Percentiles rank a stretch among this genome's conserved stretches.
These are phyloP conservation scores for Anabas testudineus DNA, from an alignment of 2,797 vertebrate species.

Conservation along the genomic window DNA sequence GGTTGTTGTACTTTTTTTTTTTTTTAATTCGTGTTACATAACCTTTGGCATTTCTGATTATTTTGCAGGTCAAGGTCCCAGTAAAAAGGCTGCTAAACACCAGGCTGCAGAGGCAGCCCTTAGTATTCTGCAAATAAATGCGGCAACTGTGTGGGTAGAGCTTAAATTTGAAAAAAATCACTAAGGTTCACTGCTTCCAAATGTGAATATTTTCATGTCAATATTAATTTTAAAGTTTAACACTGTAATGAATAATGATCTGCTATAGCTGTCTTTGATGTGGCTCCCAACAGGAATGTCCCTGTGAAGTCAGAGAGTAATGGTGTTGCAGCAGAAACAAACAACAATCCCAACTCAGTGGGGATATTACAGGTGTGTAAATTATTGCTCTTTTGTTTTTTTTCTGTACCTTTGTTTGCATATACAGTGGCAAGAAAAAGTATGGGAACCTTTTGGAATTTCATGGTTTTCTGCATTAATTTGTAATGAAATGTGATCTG, in stretches of 20 bases:
- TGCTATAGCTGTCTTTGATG: constrained; percentile 28
- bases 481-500: no score
- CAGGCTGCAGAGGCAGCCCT: constrained; percentile 90
- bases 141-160: constrained; percentile 79
- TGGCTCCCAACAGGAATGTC: constrained; percentile 53
- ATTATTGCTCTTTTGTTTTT: neutral
- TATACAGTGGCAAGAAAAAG: no score
- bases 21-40: neutral
- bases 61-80: constrained; percentile 88
- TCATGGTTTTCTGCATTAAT: no score
- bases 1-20: neutral
- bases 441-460: no score
- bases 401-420: neutral
- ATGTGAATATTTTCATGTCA: neutral
- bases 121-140: constrained; percentile 83
- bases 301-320: constrained; percentile 72
- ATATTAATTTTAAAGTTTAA: neutral
- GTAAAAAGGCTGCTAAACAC: constrained; percentile 93
- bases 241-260: neutral
- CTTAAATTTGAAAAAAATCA: no score
- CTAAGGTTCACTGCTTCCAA: neutral
- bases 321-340: constrained; percentile 64
- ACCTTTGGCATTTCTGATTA: neutral
- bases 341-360: constrained; percentile 79
- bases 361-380: constrained; percentile 81